phyloP scores from a whole-genome alignment of 2,113 vertebrate genomes.

The Marmota flaviventris region DNA sequence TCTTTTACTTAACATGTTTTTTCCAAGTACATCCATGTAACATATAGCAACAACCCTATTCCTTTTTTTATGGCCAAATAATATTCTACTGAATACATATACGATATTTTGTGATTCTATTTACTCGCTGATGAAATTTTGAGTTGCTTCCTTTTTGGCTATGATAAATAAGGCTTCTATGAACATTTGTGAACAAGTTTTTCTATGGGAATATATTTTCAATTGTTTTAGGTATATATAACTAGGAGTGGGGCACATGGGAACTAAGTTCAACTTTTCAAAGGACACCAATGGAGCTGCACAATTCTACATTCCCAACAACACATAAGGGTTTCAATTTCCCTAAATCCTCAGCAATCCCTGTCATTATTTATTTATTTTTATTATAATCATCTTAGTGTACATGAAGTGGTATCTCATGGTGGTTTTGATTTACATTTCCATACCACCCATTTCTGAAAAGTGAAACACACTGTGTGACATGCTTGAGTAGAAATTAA shows the following conservation, averaged over 20 bases:
- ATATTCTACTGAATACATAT: neutral
- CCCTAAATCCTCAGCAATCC: neutral
- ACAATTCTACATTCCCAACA: neutral
- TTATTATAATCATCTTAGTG: neutral
- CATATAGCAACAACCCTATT: neutral
- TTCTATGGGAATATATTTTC: neutral
- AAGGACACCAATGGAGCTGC: neutral
- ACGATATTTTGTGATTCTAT: neutral
- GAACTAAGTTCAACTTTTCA: neutral
- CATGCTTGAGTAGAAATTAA: conserved; percentile 14
- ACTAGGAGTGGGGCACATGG: neutral
- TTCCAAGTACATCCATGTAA: neutral
- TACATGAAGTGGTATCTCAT: too few relatives aligned
- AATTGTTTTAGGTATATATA: neutral
- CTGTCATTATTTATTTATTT: neutral
- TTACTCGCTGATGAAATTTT: neutral
- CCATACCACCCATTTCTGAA: neutral
- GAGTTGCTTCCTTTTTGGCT: neutral
- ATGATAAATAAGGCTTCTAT: neutral
- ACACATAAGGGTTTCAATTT: neutral
- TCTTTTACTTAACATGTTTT: neutral
- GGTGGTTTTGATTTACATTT: neutral
- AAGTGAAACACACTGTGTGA: neutral
- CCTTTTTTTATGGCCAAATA: neutral
- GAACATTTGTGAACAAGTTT: neutral